Base-by-base conservation (phyloP, 2,113 vertebrate genomes). In the Mugil cephalus region DNA sequence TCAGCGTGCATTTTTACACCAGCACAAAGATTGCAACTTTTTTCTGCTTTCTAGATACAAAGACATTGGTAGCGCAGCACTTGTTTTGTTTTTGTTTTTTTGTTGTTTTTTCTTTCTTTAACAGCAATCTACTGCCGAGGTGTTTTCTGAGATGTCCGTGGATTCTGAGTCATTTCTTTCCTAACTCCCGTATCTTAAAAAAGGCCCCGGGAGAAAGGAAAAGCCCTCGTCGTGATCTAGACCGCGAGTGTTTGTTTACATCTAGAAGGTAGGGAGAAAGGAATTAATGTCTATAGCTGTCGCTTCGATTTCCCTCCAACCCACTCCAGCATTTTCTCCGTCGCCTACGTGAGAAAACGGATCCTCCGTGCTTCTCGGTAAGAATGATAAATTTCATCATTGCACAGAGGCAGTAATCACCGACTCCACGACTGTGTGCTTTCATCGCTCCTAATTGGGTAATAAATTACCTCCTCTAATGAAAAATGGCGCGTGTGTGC, bases 371-470 rank as follows among this genome's bases (percentile, higher is more conserved):
- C 72, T 47, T 65, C 55, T 65, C 51, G 8, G 50, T 43, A 48
- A 66, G 74, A 86, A 77, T 86, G 85, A 86, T 87, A 36, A 66
- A 86, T 87, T 65, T 73, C 75, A 73, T 82, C 67, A 43, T 64
- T 40, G 71, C 81, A 19, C 72, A 8, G 46, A 50, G 75, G 74
- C 77, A 69, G 72, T 84, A 86, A 90, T 90, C 87, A 80, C 76
- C 65, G 80, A 84, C 82, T 87, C 59, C 84, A 86, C 77, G 71
- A 61, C 67, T 67, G 64, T 42, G 76, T 19, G 68, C 67, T 74
- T 84, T 89, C 79, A 90, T 86, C 68, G 61, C 47, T 69, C 54
- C 69, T 86, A 89, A 88, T 87, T 84, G 80, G 58, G 81, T 86
- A 83, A 89, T 88, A 87, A 82, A 85, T 88, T 85, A 89, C 79